Percentiles rank a stretch among this genome's conserved stretches.
Conservation (phyloP, 1,140 invertebrate species). For the Drosophila ambigua region DNA sequence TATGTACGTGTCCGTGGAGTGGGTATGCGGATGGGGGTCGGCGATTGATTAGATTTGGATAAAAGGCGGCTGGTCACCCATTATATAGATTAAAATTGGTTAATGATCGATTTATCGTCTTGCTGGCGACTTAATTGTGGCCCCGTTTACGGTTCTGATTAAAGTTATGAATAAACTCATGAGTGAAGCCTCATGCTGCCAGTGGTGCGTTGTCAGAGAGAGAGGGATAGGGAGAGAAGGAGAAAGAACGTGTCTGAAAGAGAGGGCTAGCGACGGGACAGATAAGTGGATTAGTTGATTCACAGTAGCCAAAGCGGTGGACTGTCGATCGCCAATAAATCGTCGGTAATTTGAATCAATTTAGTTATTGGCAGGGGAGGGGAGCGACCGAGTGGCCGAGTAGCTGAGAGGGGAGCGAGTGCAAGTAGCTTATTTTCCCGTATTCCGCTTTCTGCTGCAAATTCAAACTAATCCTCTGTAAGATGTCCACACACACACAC, state of each 20-base stretch:
- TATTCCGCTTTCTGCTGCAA: slow-evolving; percentile 60
- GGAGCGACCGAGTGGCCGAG: not conserved
- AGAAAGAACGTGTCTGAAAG: not conserved
- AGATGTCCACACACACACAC: slow-evolving; percentile 64
- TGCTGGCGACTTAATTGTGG: slow-evolving; percentile 27
- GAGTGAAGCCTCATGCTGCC: too few species aligned
- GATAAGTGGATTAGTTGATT: slow-evolving; percentile 65
- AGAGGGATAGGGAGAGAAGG: not conserved
- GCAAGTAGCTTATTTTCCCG: slow-evolving; percentile 48
- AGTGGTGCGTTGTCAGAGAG: slow-evolving; percentile 9
- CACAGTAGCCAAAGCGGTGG: slow-evolving; percentile 33
- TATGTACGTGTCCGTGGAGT: not conserved
- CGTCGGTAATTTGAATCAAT: slow-evolving; percentile 65
- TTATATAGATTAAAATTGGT: slow-evolving; percentile 72
- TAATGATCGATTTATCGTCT: slow-evolving; percentile 64
- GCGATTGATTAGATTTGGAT: slow-evolving; percentile 79
- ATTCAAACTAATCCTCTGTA: slow-evolving; percentile 76
- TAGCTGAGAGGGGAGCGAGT: not conserved
- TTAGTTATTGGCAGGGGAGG: slow-evolving; percentile 24
- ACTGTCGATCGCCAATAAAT: slow-evolving; percentile 56
- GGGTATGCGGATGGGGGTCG: slow-evolving; percentile 1
- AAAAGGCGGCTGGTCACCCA: slow-evolving; percentile 68
- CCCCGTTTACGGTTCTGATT: slow-evolving; percentile 44
- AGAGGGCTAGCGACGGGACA: slow-evolving; percentile 5
- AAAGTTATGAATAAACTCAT: slow-evolving; percentile 28